Base-by-base conservation (phyloP, 2,113 vertebrate species). In the Hippocampus zosterae region DNA sequence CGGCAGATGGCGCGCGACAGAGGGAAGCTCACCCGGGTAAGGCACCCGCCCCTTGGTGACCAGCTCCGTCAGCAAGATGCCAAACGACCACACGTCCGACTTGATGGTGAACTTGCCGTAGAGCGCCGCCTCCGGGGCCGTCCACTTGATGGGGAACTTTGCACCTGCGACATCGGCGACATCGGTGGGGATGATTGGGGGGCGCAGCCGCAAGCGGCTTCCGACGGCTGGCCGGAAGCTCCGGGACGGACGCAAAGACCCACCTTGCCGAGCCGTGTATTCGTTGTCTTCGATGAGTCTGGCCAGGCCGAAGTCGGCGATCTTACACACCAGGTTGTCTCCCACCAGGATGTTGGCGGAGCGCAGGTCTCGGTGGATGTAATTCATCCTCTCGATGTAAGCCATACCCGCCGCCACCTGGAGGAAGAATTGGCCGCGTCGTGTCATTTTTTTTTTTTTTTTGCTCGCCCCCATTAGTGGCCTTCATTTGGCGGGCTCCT, bases 91-190 rank as follows among this genome's bases (percentile, higher is more conserved):
- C 65, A 99, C 97, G 7, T 99, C 97, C 0, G 97, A 99, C 89
- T 99, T 99, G 91, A 99, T 99, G 75, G 97, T 98, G 92, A 99
- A 99, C 88, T 94, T 94, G 65, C 97, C 96, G 0, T 97, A 99
- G 40, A 99, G 88, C 0, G 97, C 96, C 0, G 97, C 97, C 88
- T 99, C 97, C 0, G 97, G 97, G 0, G 97, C 96, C 0, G 97
- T 99, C 96, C 97, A 99, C 89, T 99, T 99, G 48, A 99, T 99
- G 82, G 97, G 97, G 77, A 99, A 99, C 86, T 98, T 98, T 18
- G 96, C 97, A 85, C 97, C 97, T 96, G 84, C 19, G 86, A 29
- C 37, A 70, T n/a, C n/a, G 37, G 52, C 0, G 16, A 70, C 41
- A 33, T 5, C n/a, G 75, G 67, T 46, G 12, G 46, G 29, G 64